Conservation (phyloP, 2,888 invertebrate genomes). For the Caenorhabditis becei region DNA sequence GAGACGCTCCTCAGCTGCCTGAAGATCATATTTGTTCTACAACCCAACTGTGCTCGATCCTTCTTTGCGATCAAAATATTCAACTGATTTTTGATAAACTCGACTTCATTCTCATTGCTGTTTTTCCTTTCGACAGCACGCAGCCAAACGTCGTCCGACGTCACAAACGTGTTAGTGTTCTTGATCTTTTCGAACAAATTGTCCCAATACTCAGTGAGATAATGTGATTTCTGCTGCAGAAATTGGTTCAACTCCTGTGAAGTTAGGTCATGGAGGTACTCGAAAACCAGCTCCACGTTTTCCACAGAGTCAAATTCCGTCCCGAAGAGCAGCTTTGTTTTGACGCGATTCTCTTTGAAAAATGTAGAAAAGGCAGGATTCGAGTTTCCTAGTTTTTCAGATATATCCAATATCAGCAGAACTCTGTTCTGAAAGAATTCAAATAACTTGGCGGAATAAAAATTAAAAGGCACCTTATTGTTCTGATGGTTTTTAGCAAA, state of each 20-base stretch:
- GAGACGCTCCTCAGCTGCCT: not conserved
- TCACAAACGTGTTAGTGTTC: not conserved
- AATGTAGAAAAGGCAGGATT: not conserved
- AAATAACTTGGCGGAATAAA: not conserved
- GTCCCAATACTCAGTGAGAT: not conserved
- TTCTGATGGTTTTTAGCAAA: not conserved
- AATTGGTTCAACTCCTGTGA: slow-evolving; percentile 19
- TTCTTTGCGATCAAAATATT: not conserved
- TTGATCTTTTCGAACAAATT: slow-evolving; percentile 1
- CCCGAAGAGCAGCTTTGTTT: slow-evolving; percentile 13
- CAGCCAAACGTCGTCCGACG: slow-evolving; percentile 24
- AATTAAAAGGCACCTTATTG: not conserved
- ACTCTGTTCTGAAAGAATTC: slow-evolving; percentile 11
- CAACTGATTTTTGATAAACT: slow-evolving; percentile 37
- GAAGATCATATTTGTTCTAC: slow-evolving; percentile 8
- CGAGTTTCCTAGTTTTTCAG: slow-evolving; percentile 10
- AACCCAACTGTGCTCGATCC: not conserved
- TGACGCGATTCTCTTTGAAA: slow-evolving; percentile 24
- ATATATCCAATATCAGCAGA: slow-evolving; percentile 24
- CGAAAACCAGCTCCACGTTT: slow-evolving; percentile 4
- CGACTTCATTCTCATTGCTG: slow-evolving; percentile 4
- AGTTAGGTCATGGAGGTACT: slow-evolving; percentile 11
- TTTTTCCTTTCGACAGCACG: slow-evolving; percentile 2
- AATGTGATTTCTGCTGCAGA: not conserved
- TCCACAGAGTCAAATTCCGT: slow-evolving; percentile 2